Base-by-base conservation (phyloP, 2,797 vertebrate genomes). In the Halcyon chelicuti region DNA sequence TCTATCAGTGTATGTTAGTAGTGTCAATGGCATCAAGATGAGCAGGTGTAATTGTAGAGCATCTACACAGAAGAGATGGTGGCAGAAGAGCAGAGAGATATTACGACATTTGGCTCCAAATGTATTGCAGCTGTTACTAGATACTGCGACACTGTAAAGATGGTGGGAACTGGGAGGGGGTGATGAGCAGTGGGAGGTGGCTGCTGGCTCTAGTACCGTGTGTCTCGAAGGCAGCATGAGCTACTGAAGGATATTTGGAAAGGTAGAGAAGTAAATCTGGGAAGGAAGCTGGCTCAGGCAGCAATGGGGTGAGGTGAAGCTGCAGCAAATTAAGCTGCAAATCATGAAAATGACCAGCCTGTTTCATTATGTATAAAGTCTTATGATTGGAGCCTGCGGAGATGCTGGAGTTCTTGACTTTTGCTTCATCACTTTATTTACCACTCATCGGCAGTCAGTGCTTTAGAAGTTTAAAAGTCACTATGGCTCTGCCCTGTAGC, bases 381-480 rank as follows among this genome's bases (percentile, higher is more conserved):
- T 54, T 22, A 11, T 8, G 29, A 40, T 0, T 86, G 55, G 12
- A 88, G 18, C 52, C 35, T 49, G 12, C 35, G 44, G 75, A 91
- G 37, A 5, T 39, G 8, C 31, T 61, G 49, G 16, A 82, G 26
- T 19, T 85, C 51, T 60, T 88, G 82, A 55, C 46, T 80, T 91
- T 22, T 74, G 42, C 46, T 67, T 76, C 5, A 2, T 18, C 12
- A 10, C 33, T 78, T 74, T 39, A 20, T 61, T 92, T 65, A n/a
- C 19, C 37, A 7, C 31, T 55, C 3, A 4, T 11, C 63, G 35
- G 57, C 8, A 12, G 40, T n/a, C 0, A 0, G 29, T 12, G 13
- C 29, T 58, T 54, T 26, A 46, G 51, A 62, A 74, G 22, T 68
- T 81, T 33, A 42, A 37, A 16, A 16, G 33, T 47, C 16, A 2